Conservation (phyloP, 2,888 invertebrate species). For the Amphipyra berbera region DNA sequence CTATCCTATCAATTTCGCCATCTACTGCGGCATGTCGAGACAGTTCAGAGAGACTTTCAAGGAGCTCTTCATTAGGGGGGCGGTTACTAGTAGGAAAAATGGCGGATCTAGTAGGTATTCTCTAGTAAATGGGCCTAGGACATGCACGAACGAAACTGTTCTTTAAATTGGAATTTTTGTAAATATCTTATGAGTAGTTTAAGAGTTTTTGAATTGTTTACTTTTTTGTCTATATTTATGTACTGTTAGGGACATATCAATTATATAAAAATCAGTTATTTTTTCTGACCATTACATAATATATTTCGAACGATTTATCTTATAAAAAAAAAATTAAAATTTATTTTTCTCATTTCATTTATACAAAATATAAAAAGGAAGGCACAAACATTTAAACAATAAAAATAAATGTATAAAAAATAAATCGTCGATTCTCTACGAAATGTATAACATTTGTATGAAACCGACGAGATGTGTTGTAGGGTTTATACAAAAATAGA, state of each 20-base stretch:
- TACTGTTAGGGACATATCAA: slow-evolving; percentile 59
- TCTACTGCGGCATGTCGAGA: slow-evolving; percentile 98
- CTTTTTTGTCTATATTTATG: slow-evolving; percentile 36
- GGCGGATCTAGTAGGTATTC: slow-evolving; percentile 94
- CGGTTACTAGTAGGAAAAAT: slow-evolving; percentile 91
- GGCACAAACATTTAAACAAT: slow-evolving; percentile 26
- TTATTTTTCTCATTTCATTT: slow-evolving; percentile 13
- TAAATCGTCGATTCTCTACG: slow-evolving; percentile 33
- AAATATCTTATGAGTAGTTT: slow-evolving; percentile 57
- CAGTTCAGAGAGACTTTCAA: slow-evolving; percentile 98
- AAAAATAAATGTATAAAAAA: slow-evolving; percentile 34
- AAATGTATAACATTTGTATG: slow-evolving; percentile 43
- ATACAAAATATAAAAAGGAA: slow-evolving; percentile 8
- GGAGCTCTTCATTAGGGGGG: slow-evolving; percentile 93
- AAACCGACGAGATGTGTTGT: slow-evolving; percentile 31
- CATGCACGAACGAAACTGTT: slow-evolving; percentile 96
- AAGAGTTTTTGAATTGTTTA: slow-evolving; percentile 40
- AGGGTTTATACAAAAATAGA: slow-evolving; percentile 42
- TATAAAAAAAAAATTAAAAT: background rate
- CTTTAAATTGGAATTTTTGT: slow-evolving; percentile 82
- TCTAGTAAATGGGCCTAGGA: slow-evolving; percentile 94
- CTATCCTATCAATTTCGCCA: slow-evolving; percentile 98
- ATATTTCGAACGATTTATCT: slow-evolving; percentile 36
- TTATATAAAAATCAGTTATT: slow-evolving; percentile 10
- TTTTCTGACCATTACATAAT: slow-evolving; percentile 8